These are phyloP conservation scores for Probosciger aterrimus DNA, from an alignment of 2,113 vertebrate species.

Conservation along the genomic window DNA sequence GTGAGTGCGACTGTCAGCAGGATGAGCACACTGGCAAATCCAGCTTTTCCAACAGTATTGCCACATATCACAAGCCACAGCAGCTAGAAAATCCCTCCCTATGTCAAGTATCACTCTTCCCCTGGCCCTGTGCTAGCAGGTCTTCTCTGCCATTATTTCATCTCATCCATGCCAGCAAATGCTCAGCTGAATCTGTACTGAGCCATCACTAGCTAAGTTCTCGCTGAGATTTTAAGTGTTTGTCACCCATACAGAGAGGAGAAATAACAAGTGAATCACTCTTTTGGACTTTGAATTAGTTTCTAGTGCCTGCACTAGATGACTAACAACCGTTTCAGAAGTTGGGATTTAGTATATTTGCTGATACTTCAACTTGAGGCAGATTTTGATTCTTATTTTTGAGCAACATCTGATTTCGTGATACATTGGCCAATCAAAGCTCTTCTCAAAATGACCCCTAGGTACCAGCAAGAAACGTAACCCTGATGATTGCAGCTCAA, in stretches of 20 bases:
- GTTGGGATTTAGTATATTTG: not conserved
- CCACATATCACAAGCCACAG: not conserved
- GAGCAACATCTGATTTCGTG: not conserved
- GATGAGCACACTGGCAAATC: not conserved
- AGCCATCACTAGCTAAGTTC: not conserved
- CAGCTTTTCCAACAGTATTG: not conserved
- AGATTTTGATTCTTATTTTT: not conserved
- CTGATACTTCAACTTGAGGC: not conserved
- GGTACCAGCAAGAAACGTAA: not conserved
- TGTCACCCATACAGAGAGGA: fast-evolving
- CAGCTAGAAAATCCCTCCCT: not conserved
- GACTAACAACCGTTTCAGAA: not conserved
- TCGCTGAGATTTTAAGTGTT: not conserved
- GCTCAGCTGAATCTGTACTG: not conserved
- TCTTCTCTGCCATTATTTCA: not conserved
- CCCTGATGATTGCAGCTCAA: not conserved
- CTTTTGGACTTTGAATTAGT: not conserved
- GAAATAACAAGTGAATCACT: not conserved
- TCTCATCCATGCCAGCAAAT: not conserved
- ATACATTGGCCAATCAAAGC: not conserved
- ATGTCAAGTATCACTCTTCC: fast-evolving
- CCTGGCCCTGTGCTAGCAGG: not conserved
- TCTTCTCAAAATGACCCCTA: not conserved
- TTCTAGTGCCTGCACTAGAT: not conserved
- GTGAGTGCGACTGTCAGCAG: not conserved